Percentiles rank a stretch among this genome's conserved stretches.
phyloP scores from a whole-genome alignment of 2,113 vertebrate species.

The Muntiacus muntjak region DNA sequence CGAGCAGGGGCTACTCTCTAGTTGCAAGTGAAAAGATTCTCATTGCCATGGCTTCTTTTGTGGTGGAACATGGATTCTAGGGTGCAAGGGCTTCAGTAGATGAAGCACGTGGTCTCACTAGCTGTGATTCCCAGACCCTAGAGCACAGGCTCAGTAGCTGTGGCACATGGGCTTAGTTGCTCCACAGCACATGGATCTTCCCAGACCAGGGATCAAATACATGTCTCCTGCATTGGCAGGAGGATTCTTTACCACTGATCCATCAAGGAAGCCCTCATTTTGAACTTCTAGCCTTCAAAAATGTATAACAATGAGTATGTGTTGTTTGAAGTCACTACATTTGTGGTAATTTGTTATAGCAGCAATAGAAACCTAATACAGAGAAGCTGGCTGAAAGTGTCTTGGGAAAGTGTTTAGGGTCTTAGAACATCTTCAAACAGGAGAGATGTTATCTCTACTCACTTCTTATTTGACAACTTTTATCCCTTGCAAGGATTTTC shows the following conservation, averaged over 20 bases:
- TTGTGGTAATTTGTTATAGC: background rate
- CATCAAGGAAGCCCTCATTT: background rate
- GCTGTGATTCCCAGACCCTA: background rate
- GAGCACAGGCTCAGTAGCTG: background rate
- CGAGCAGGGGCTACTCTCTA: background rate
- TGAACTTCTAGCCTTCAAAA: background rate
- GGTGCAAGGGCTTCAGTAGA: background rate
- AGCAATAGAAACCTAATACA: background rate
- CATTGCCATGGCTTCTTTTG: background rate
- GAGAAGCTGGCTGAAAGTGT: background rate
- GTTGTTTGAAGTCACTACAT: background rate
- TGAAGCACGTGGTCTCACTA: fast-evolving
- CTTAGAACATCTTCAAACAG: background rate
- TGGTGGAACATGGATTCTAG: background rate
- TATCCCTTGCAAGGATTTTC: background rate
- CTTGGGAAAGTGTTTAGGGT: background rate
- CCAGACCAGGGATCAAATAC: background rate
- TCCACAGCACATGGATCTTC: background rate
- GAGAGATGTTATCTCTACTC: background rate
- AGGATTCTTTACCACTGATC: background rate
- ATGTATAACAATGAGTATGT: background rate
- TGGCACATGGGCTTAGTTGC: background rate
- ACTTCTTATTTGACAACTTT: background rate
- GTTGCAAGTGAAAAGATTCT: background rate
- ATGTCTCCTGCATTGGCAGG: background rate